These are phyloP conservation scores for Samia ricini DNA, from an alignment of 1,140 invertebrate species.

Conservation along the genomic window DNA sequence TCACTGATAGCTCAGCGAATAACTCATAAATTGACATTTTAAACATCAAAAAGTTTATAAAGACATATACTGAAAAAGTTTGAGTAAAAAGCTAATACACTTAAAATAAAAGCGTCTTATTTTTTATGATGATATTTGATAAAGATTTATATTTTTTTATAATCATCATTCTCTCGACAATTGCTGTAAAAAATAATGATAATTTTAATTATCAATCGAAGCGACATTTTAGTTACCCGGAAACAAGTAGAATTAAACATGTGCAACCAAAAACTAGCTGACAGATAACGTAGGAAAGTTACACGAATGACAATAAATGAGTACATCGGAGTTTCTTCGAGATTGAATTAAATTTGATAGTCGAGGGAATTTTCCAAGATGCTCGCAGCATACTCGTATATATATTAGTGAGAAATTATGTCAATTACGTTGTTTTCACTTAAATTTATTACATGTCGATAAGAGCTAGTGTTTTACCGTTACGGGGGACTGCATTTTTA, in stretches of 20 bases:
- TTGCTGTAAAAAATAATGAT: too few species aligned
- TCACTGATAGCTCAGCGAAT: too few species aligned
- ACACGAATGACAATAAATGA: conserved; percentile 4
- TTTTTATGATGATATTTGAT: too few species aligned
- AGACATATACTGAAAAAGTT: too few species aligned
- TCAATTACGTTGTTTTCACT: conserved; percentile 1
- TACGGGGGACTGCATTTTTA: conserved; percentile 9
- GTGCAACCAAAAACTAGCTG: conserved; percentile 11
- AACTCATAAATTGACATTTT: too few species aligned
- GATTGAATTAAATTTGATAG: not conserved
- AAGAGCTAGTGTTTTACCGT: conserved; percentile 1
- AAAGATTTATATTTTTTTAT: too few species aligned
- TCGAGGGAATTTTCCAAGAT: conserved; percentile 10
- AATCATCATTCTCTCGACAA: too few species aligned
- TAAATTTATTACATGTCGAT: not conserved
- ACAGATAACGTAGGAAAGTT: conserved; percentile 23
- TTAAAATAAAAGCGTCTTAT: too few species aligned
- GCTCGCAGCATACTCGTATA: not conserved
- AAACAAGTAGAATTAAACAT: conserved; percentile 15
- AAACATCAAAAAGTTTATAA: too few species aligned
- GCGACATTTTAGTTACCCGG: conserved; percentile 17
- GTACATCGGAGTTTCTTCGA: not conserved
- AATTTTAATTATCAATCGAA: not conserved
- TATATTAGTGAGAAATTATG: not conserved
- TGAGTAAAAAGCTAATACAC: too few species aligned